Evolutionary conservation across 2,113 vertebrate species (phyloP), one percentile per base, ranked within the genome.

Genomic region (Daphoenositta chrysoptera): DNA sequence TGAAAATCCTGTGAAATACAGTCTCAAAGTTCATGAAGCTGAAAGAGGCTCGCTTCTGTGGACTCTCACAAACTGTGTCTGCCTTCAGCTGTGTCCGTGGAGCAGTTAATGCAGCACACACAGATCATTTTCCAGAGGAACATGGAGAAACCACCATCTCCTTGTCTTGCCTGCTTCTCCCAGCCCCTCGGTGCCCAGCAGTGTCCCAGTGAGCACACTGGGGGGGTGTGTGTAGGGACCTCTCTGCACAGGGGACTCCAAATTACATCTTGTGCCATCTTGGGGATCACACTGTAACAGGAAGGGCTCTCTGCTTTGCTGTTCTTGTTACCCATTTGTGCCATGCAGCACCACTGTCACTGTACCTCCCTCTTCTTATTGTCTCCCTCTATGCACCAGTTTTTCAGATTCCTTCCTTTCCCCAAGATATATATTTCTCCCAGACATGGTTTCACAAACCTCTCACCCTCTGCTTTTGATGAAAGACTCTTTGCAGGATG

Each of bases 171-270:
- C 19, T 70, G 10, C 42, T 24, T 35, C 33, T 75, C 56, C 31
- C 31, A 79, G 31, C 7, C 28, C 42, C 13, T 31, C 1, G 3
- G 26, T 70, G 22, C 15, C 45, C 89, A 70, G 45, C 45, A 37
- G 22, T 17, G 35, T 19, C 47, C 39, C 68, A 65, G 44, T 4
- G 60, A 89, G 53, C 5, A 37, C 13, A 7, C 1, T 3, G 51
- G 1, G 37, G 5, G 4, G 2, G 6, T 5, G 9, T 23, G 15
- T 48, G 27, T 4, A 28, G 31, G 21, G 10, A 70, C 15, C 8
- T 70, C 30, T 70, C 28, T 63, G 45, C 40, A 20, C 4, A 3
- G 11, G 50, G 26, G 87, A 37, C 15, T 75, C 60, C 69, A 84
- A 26, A 66, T 3, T 53, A 20, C 33, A 45, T 48, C 50, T 54